Conservation (phyloP, 2,113 vertebrate species). For the Tetrax tetrax region DNA sequence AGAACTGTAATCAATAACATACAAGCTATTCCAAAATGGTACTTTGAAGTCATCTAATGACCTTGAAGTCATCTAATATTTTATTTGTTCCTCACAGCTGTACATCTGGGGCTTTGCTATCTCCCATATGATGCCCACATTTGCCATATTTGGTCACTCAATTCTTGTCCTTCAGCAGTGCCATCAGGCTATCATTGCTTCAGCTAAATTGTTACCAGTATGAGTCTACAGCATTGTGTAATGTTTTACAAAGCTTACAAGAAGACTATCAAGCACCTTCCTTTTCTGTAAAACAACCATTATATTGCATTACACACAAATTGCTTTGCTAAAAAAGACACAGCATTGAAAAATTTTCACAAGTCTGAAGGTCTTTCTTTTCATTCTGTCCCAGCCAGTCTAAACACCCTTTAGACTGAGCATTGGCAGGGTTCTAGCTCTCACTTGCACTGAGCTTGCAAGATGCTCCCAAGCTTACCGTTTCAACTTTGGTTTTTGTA, state of each 20-base stretch:
- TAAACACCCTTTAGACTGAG: background rate
- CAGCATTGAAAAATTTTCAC: background rate
- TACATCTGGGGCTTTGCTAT: background rate
- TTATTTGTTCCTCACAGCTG: background rate
- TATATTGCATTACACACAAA: background rate
- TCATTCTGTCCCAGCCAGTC: background rate
- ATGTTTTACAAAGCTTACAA: background rate
- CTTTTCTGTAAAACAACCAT: background rate
- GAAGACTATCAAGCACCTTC: background rate
- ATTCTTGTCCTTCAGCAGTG: background rate
- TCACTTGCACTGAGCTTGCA: background rate
- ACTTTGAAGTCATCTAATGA: background rate
- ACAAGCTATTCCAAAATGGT: background rate
- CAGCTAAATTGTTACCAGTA: background rate
- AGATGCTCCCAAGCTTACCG: conserved; percentile 72
- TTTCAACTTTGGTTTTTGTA: conserved; percentile 85
- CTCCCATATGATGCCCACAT: background rate
- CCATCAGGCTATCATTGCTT: background rate
- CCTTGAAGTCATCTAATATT: background rate
- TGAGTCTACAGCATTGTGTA: background rate
- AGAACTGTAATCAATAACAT: background rate
- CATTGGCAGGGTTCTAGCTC: background rate
- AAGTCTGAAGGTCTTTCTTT: background rate
- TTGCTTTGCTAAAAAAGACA: background rate
- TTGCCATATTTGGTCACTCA: background rate